Evolutionary conservation across 1,140 invertebrate species (phyloP), one percentile per base, ranked within the genome.

Genomic region (Temnothorax curvispinosus): DNA sequence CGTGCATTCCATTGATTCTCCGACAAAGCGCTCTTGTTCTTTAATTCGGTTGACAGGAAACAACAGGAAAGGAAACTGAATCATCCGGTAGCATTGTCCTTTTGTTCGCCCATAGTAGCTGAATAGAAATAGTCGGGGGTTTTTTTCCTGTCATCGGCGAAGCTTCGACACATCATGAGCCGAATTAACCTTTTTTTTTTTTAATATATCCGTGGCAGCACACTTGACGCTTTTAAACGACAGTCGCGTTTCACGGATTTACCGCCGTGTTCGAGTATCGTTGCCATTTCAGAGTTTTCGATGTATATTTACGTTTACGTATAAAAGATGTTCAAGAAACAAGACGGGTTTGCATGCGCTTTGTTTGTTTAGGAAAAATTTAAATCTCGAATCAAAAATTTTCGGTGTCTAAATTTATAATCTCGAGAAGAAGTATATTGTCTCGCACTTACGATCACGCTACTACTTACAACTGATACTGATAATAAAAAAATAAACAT

Each of bases 21-120:
- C 87, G 87, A 90, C 89, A 91, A 86, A 91, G 89, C 87, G 86
- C 89, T 82, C 89, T 91, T 90, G 89, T 91, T 90, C 89, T 90
- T 91, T 91, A 90, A 91, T 91, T 91, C 76, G 82, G 56, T 91
- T 91, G 77, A 90, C 84, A 86, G 86, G 89, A 90, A 90, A 91
- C 87, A 91, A 91, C 89, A 78, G 86, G 64, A 85, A 88, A 91
- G 89, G 86, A 88, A 91, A 91, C 87, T 87, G 89, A 90, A 86
- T 91, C 89, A 91, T 77, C 81, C 82, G 87, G 86, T 88, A 90
- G 85, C 88, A 91, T 88, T 88, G 87, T 88, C 64, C 89, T 65
- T 90, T 90, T 90, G 84, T 90, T 35, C 50, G 74, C 64, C 35
- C 67, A 90, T 65, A 78, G 86, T 85, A 50, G 77, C 65, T 80